Evolutionary conservation across 1,140 invertebrate species (phyloP).

Genomic region (Anastrepha obliqua): DNA sequence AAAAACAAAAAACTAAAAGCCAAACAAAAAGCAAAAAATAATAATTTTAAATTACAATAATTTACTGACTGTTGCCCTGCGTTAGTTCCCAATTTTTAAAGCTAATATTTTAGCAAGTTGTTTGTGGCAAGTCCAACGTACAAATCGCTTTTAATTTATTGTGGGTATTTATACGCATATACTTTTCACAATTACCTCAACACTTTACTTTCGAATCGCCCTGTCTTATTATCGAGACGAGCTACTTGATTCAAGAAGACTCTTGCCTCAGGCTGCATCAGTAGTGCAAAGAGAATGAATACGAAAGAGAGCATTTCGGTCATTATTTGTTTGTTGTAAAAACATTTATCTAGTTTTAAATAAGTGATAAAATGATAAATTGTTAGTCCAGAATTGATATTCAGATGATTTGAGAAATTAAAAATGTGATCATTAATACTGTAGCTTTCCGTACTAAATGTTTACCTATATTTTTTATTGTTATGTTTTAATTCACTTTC

Average conservation of each 20-base stretch:
- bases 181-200: constrained; percentile 38
- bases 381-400: constrained; percentile 30
- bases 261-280: constrained; percentile 30
- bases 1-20: constrained; percentile 2
- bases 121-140: constrained; percentile 49
- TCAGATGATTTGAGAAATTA: constrained; percentile 29
- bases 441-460: constrained; percentile 11
- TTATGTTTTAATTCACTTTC: constrained; percentile 21
- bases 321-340: constrained; percentile 49
- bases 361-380: constrained; percentile 52
- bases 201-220: constrained; percentile 18
- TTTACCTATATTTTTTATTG: background rate
- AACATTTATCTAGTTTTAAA: constrained; percentile 49
- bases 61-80: constrained; percentile 34
- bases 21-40: constrained; percentile 13
- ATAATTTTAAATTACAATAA: constrained; percentile 37
- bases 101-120: constrained; percentile 34
- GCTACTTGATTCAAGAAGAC: constrained; percentile 36
- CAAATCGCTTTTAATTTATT: constrained; percentile 48
- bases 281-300: constrained; percentile 8
- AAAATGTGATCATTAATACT: constrained; percentile 17
- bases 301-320: background rate
- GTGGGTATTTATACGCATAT: constrained; percentile 29
- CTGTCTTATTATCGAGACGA: constrained; percentile 45
- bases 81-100: constrained; percentile 12